Evolutionary conservation across 2,888 invertebrate species (phyloP).

Genomic region (Lumbricus terrestris): DNA sequence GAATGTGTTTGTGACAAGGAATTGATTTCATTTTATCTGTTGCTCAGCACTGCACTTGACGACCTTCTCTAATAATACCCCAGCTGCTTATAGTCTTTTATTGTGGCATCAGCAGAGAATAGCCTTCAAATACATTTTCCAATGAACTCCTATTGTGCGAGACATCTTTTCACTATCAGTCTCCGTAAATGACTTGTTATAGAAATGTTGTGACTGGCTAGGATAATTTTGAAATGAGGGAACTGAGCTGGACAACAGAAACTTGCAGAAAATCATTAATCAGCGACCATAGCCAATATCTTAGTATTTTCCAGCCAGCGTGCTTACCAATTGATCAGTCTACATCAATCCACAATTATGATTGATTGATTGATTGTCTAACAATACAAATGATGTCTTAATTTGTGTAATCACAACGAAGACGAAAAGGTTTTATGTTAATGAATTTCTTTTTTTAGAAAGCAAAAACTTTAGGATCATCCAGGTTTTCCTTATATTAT

Average conservation of each 20-base stretch:
- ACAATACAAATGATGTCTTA: background rate
- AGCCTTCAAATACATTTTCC: background rate
- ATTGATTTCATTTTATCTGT: background rate
- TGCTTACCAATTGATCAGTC: background rate
- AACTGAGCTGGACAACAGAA: background rate
- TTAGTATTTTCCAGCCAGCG: too few species aligned
- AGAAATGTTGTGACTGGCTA: background rate
- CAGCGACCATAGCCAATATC: too few species aligned
- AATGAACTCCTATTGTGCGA: background rate
- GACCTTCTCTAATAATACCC: background rate
- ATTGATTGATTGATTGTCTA: background rate
- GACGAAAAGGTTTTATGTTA: too few species aligned
- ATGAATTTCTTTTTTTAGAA: too few species aligned
- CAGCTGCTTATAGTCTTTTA: background rate
- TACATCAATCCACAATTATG: too few species aligned
- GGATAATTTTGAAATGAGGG: background rate
- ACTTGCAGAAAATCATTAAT: too few species aligned
- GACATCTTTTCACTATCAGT: too few species aligned
- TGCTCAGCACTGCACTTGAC: background rate
- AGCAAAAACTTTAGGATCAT: background rate
- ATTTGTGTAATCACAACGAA: background rate
- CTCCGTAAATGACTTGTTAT: background rate
- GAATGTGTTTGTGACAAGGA: background rate
- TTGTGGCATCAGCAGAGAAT: background rate
- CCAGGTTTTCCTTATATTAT: background rate